Conservation (phyloP, 2,797 vertebrate species). For the Peromyscus attwateri region DNA sequence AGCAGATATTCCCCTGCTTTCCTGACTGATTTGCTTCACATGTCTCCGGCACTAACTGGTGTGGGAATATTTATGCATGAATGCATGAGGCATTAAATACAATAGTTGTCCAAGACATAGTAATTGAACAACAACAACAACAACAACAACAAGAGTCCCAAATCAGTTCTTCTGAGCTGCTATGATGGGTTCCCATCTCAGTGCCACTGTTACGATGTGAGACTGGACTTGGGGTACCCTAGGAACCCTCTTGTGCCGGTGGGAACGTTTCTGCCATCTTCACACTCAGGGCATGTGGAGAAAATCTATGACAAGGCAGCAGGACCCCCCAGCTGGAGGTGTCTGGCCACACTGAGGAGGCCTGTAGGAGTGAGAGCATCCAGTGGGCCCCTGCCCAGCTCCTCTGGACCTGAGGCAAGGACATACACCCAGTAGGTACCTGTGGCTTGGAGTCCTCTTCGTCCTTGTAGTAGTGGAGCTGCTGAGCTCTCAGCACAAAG, state of each 20-base stretch:
- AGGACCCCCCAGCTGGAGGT: not conserved
- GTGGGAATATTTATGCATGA: not conserved
- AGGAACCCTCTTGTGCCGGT: not conserved
- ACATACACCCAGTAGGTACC: conserved; percentile 87
- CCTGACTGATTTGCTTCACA: conserved; percentile 7
- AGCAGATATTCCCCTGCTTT: not conserved
- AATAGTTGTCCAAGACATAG: not conserved
- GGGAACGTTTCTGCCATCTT: not conserved
- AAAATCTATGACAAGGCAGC: not conserved
- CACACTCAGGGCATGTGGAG: not conserved
- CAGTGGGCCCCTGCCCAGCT: fast-evolving
- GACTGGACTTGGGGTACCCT: not conserved
- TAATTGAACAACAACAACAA: not conserved
- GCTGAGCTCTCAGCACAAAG: conserved; percentile 94
- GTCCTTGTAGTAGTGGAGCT: conserved; percentile 95
- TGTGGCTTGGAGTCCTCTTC: conserved; percentile 94
- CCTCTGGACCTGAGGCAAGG: not conserved
- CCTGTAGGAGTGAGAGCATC: not conserved
- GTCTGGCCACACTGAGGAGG: not conserved
- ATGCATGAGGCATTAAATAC: not conserved
- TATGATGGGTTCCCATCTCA: not conserved
- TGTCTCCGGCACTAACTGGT: not conserved
- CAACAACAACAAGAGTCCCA: too few species aligned
- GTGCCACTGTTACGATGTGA: not conserved
- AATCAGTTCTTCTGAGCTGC: not conserved